A percentile compares a stretch with the other conserved stretches of the same genome.
These are phyloP conservation scores for Plumapathes pennacea DNA, from an alignment of 92 coral and sea anemone species.

Conservation along the genomic window DNA sequence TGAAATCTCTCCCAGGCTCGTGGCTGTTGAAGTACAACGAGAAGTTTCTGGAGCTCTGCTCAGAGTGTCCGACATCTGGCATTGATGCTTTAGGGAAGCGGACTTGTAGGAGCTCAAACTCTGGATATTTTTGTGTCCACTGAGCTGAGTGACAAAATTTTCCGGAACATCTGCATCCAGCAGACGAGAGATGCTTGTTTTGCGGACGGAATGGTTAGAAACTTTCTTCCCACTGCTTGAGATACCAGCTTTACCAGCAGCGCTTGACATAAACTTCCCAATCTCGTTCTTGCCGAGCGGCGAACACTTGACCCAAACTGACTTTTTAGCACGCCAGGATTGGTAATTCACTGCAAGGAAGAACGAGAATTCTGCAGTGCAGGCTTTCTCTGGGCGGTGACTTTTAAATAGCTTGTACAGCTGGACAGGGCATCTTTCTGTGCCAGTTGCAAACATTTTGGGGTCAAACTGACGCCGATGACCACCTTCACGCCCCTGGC, in stretches of 20 bases:
- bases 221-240: slow-evolving; percentile 8
- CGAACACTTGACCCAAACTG: slow-evolving; percentile 11
- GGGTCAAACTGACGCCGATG: too few relatives aligned
- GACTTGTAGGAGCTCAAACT: slow-evolving; percentile 14
- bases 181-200: slow-evolving; percentile 4
- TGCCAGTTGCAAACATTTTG: too few relatives aligned
- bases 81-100: slow-evolving; percentile 18
- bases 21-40: too few relatives aligned
- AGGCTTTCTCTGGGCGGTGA: too few relatives aligned
- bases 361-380: too few relatives aligned
- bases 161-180: slow-evolving; percentile 21
- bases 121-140: slow-evolving; percentile 34
- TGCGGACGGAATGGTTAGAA: slow-evolving; percentile 29
- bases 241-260: not conserved
- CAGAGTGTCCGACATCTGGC: slow-evolving; percentile 20
- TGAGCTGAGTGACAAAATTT: slow-evolving; percentile 31
- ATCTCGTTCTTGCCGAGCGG: slow-evolving; percentile 41
- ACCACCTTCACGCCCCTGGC: slow-evolving; percentile 11
- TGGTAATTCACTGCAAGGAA: too few relatives aligned
- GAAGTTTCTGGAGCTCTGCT: too few relatives aligned
- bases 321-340: slow-evolving; percentile 1
- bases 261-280: slow-evolving; percentile 29
- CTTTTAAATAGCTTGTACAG: too few relatives aligned
- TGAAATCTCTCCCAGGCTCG: too few relatives aligned
- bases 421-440: too few relatives aligned